Percentiles rank a stretch among this genome's conserved stretches.
These are phyloP conservation scores for Eugnorisma glareosa DNA, from an alignment of 2,888 invertebrate species.

Conservation along the genomic window DNA sequence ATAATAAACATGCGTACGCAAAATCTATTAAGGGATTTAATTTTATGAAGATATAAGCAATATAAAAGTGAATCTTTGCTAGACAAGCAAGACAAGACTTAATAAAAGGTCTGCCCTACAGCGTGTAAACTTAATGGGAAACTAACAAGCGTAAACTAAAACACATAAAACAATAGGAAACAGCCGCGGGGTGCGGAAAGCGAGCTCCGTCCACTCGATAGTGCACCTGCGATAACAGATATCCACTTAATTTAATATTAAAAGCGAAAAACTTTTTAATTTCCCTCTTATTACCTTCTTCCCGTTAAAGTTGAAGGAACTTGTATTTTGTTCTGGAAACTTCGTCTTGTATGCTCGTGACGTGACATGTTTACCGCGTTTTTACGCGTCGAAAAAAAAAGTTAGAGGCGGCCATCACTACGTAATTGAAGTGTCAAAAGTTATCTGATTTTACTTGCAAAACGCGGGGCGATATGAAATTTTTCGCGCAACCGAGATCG, in stretches of 20 bases:
- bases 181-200: constrained; percentile 67
- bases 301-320: constrained; percentile 76
- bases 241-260: constrained; percentile 80
- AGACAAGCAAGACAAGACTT: constrained; percentile 77
- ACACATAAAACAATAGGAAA: constrained; percentile 80
- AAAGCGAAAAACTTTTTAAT: constrained; percentile 85
- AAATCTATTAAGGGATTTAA: constrained; percentile 73
- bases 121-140: constrained; percentile 80
- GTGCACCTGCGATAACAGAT: constrained; percentile 79
- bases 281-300: constrained; percentile 82
- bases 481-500: constrained; percentile 87
- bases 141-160: constrained; percentile 85
- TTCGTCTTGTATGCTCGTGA: constrained; percentile 85
- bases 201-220: constrained; percentile 71
- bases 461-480: constrained; percentile 89
- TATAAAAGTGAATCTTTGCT: constrained; percentile 70
- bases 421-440: constrained; percentile 91
- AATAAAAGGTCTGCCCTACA: constrained; percentile 78
- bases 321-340: constrained; percentile 86
- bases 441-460: constrained; percentile 91
- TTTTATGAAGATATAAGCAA: constrained; percentile 77
- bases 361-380: constrained; percentile 83
- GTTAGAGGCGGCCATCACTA: constrained; percentile 87
- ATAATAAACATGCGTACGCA: constrained; percentile 73
- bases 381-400: constrained; percentile 77